Base-by-base conservation (phyloP, 2,113 vertebrate genomes). In the Caloenas nicobarica region DNA sequence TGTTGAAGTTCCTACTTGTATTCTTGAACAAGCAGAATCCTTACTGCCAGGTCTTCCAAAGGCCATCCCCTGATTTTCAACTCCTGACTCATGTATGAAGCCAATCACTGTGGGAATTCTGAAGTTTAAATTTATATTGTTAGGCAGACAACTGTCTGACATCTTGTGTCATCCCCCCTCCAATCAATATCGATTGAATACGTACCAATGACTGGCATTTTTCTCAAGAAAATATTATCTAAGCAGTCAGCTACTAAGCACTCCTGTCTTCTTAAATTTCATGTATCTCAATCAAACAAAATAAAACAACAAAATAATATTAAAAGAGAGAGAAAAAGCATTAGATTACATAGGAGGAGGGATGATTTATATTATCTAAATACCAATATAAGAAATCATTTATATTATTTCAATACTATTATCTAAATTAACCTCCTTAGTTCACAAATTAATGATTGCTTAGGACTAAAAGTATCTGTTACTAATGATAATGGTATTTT, bases 161-260 rank as follows among this genome's bases (percentile, higher is more conserved):
- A 0, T 11, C 10, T 68, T 3, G 0, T 71, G 13, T 24, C 1
- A 0, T 13, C 10, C 6, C 4, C 9, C 22, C 8, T 70, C 53
- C n/a, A 54, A 64, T 68, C 51, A 64, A 65, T 74, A 89, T 28
- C 48, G 21, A 68, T 5, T 58, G 51, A 70, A 15, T 38, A 74
- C 48, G 3, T 34, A 83, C 40, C 34, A 77, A 56, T 77, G 38
- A 77, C 19, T 11, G 15, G 13, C 17, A 74, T 60, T 81, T 91
- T 88, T 74, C 42, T 83, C 8, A 8, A 19, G 12, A 84, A 93
- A 78, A 54, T 83, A 86, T 34, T 70, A 88, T 25, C 56, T 68
- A 83, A 73, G 21, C 13, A 42, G 56, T 70, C 60, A 92, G 51
- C 18, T 57, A 38, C 51, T 78, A 86, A 68, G 48, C 16, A 79